A percentile compares a stretch with the other conserved stretches of the same genome.
phyloP scores from a whole-genome alignment of 35 echinoderm and acorn worm genomes.

The Heliocidaris erythrogramma region DNA sequence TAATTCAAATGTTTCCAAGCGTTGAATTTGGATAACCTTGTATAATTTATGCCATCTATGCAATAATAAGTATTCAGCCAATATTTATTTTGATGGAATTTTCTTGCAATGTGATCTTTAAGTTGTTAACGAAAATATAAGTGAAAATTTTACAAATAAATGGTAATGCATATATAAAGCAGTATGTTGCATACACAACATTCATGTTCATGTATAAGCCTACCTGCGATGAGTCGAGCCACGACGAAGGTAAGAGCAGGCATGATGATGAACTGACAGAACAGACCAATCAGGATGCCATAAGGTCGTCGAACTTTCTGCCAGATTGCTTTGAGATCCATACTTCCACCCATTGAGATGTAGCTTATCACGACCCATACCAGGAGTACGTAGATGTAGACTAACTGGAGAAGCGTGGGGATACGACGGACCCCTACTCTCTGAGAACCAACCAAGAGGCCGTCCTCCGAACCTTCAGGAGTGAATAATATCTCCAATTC shows the following conservation, averaged over 20 bases:
- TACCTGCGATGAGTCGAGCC: conserved; percentile 51
- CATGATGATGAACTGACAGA: conserved; percentile 95
- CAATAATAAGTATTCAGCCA: no score
- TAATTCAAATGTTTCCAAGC: no score
- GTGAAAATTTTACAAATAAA: no score
- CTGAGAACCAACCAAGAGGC: conserved; percentile 38
- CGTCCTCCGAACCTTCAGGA: neutral
- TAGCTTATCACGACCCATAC: conserved; percentile 80
- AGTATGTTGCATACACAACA: no score
- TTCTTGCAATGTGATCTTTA: no score
- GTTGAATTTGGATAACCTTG: no score
- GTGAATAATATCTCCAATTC: conserved; percentile 37
- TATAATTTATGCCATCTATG: no score
- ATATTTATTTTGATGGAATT: no score
- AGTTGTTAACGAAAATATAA: no score
- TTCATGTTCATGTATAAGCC: no score
- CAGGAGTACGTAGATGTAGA: conserved; percentile 67
- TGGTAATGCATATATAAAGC: no score
- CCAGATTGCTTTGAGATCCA: conserved; percentile 59
- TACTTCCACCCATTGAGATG: conserved; percentile 82
- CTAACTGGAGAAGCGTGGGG: conserved; percentile 33
- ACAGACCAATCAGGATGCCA: conserved; percentile 75
- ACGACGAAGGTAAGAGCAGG: conserved; percentile 72
- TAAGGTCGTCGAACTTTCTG: conserved; percentile 68
- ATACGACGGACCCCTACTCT: conserved; percentile 63